A percentile compares a stretch with the other conserved stretches of the same genome.
Evolutionary conservation across 2,113 vertebrate genomes (phyloP).

Genomic region (Jacana jacana): DNA sequence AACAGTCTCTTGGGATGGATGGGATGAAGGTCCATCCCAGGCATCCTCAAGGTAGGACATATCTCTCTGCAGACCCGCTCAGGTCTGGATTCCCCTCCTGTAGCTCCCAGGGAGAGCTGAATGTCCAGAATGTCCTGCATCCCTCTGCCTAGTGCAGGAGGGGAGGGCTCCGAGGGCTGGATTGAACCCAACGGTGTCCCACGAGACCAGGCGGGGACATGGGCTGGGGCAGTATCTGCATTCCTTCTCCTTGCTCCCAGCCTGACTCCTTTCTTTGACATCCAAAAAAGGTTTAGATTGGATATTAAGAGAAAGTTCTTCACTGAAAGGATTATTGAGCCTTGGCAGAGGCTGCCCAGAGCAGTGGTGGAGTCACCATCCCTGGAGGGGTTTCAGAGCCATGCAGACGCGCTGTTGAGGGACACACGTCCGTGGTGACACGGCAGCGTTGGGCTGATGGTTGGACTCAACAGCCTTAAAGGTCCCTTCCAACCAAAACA

Average conservation of each 20-base stretch:
- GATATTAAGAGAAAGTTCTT: neutral
- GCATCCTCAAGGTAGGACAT: neutral
- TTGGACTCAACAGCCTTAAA: neutral
- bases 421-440: neutral
- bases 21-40: neutral
- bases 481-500: neutral
- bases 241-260: neutral
- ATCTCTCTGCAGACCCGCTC: neutral
- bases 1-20: neutral
- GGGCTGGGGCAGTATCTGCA: neutral
- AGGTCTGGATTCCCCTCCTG: neutral
- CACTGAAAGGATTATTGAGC: neutral
- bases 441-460: neutral
- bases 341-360: neutral
- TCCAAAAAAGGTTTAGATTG: neutral
- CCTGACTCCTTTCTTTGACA: neutral
- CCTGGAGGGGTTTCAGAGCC: neutral
- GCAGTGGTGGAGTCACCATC: neutral
- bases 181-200: neutral
- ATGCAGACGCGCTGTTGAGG: neutral
- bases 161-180: neutral
- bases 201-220: neutral
- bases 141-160: neutral
- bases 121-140: neutral
- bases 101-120: neutral